Conservation (phyloP, 2,888 invertebrate species). For the Lycia hirtaria region DNA sequence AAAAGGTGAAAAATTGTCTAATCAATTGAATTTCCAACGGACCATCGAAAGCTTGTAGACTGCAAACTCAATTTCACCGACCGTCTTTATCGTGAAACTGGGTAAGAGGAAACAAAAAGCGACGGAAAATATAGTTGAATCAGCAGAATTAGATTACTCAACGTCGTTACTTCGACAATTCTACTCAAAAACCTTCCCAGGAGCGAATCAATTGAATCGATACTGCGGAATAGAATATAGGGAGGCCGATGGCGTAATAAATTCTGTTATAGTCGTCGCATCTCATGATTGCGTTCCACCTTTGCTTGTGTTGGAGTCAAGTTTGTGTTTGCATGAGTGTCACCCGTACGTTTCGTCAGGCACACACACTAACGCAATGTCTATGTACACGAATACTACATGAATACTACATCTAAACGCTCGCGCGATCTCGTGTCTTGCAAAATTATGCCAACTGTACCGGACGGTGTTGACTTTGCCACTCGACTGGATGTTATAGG, state of each 20-base stretch:
- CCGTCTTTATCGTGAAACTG: conserved; percentile 35
- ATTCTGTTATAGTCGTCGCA: too few species aligned
- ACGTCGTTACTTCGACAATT: conserved; percentile 49
- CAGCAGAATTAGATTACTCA: conserved; percentile 50
- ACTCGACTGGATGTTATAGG: conserved; percentile 41
- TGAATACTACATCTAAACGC: too few species aligned
- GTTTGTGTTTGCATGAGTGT: too few species aligned
- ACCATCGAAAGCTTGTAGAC: conserved; percentile 32
- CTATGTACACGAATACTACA: too few species aligned
- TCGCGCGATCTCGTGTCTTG: too few species aligned
- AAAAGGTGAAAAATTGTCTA: conserved; percentile 28
- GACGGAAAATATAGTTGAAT: conserved; percentile 40
- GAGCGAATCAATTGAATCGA: conserved; percentile 69
- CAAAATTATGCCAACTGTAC: conserved; percentile 41
- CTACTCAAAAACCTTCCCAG: conserved; percentile 55
- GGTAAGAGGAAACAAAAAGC: conserved; percentile 33
- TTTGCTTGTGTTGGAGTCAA: too few species aligned
- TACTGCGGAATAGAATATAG: conserved; percentile 68
- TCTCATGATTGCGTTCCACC: too few species aligned
- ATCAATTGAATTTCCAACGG: conserved; percentile 30
- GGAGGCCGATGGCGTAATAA: conserved; percentile 76
- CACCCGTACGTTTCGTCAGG: too few species aligned
- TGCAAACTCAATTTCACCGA: conserved; percentile 28
- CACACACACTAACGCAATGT: too few species aligned
- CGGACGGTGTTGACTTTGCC: conserved; percentile 52